These are phyloP conservation scores for Hybognathus amarus DNA, from an alignment of 2,797 vertebrate genomes.

Conservation along the genomic window DNA sequence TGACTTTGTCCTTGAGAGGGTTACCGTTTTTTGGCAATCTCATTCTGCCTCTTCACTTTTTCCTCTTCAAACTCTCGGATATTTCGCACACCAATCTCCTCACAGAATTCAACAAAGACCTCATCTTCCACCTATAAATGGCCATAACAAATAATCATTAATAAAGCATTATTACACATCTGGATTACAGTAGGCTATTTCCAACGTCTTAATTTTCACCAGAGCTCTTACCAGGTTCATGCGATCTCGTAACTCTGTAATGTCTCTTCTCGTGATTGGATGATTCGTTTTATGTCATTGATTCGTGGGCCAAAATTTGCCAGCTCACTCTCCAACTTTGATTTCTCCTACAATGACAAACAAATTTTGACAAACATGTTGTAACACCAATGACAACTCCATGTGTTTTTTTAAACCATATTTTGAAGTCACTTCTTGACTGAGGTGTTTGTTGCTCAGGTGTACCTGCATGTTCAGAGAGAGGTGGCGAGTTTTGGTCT, in stretches of 20 bases:
- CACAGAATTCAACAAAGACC: slow-evolving; percentile 94
- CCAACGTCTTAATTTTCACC: not conserved
- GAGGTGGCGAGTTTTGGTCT: slow-evolving; percentile 94
- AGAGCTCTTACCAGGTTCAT: slow-evolving; percentile 84
- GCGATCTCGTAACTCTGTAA: slow-evolving; percentile 93
- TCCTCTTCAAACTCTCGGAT: slow-evolving; percentile 96
- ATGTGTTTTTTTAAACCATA: not conserved
- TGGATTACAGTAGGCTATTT: not conserved
- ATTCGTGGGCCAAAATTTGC: slow-evolving; percentile 94
- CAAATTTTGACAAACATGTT: not conserved
- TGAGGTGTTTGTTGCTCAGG: not conserved
- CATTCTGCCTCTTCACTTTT: slow-evolving; percentile 96
- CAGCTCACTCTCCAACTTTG: slow-evolving; percentile 94
- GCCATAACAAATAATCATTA: not conserved
- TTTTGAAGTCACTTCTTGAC: not conserved
- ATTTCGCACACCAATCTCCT: slow-evolving; percentile 94
- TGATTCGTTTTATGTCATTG: slow-evolving; percentile 94
- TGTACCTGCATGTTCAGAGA: slow-evolving; percentile 92
- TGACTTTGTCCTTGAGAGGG: not conserved
- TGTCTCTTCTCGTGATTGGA: slow-evolving; percentile 89
- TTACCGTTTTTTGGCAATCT: slow-evolving; percentile 96
- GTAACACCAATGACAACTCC: not conserved
- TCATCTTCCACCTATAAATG: slow-evolving; percentile 88
- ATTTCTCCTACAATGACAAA: slow-evolving; percentile 85
- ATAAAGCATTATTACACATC: not conserved